Evolutionary conservation across 2,888 invertebrate genomes (phyloP), one percentile per base, ranked within the genome.

Genomic region (Pherbina coryleti): DNA sequence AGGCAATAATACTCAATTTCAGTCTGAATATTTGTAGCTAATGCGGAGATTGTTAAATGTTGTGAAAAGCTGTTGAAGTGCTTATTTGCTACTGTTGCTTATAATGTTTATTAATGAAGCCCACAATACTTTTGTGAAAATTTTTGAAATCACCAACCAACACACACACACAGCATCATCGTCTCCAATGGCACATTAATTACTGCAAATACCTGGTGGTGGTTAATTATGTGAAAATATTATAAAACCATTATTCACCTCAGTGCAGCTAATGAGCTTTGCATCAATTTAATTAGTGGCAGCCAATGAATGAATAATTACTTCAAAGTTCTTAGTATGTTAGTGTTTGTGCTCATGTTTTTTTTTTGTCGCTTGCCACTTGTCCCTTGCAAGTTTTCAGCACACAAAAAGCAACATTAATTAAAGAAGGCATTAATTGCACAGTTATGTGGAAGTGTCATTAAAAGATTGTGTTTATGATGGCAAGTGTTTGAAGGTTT

Each of bases 41-140:
- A 53, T 72, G 37, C 44, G 44, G 22, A 55, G 3, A 57, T 60
- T 57, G 72, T 72, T 72, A 72, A 72, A 72, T 72, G 57, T 57
- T 60, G 72, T 60, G 72, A 60, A 72, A 57, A 72, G 69, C 22
- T 44, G 44, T 44, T 25, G 49, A 69, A 51, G 44, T 44, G 14
- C 51, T 69, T 14, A 28, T 44, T 51, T 51, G 51, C 64, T 51
- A 28, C 64, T 64, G 64, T 1, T 11, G 44, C 44, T 44, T 44
- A 11, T 11, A 64, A 51, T 17, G 69, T 7, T 37, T 28, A 49
- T 28, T 51, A 69, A 69, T 49, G 67, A 19, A 11, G 60, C 25
- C 28, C 11, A 4, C 14, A n/a, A 19, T 11, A 28, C 8, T 9
- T 17, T 5, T 31, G 19, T 19, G 28, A 11, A 14, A 3, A 3